Percentiles rank a stretch among this genome's conserved stretches.
Evolutionary conservation across 2,113 vertebrate species (phyloP).

Genomic region (Chelonoidis abingdonii): DNA sequence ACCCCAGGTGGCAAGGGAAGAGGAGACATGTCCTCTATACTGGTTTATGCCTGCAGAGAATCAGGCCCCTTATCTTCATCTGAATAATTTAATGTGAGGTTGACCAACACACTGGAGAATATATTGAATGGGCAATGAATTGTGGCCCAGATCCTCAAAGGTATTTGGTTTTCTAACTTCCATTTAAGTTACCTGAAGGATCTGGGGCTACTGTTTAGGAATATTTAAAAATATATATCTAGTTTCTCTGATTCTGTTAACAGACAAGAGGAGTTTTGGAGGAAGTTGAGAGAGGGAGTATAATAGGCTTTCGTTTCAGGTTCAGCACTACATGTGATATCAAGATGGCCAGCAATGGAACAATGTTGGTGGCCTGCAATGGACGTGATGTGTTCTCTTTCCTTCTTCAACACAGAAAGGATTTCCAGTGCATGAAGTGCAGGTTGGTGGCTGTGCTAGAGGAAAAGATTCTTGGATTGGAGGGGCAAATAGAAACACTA

Average conservation of each 20-base stretch:
- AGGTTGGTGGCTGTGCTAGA: neutral
- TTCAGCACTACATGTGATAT: neutral
- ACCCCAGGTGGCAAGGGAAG: neutral
- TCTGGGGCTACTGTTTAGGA: neutral
- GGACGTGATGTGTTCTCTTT: neutral
- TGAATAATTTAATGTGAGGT: constrained; percentile 51
- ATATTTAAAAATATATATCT: neutral
- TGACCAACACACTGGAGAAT: constrained; percentile 43
- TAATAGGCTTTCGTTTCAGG: neutral
- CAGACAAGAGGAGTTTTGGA: neutral
- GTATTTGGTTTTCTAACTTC: neutral
- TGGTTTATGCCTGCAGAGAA: constrained; percentile 31
- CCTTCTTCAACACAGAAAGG: neutral
- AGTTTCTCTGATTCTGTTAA: neutral
- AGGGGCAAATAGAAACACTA: neutral
- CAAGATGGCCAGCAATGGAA: neutral
- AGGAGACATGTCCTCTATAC: neutral
- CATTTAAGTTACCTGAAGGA: no score
- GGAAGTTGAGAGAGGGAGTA: neutral
- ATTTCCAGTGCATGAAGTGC: neutral
- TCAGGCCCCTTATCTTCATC: constrained; percentile 40
- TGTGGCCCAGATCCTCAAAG: neutral
- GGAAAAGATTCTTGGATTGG: neutral
- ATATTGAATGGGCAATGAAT: neutral
- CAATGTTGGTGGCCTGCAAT: neutral